These are phyloP conservation scores for Maniola jurtina DNA, from an alignment of 1,140 invertebrate species.

Conservation along the genomic window DNA sequence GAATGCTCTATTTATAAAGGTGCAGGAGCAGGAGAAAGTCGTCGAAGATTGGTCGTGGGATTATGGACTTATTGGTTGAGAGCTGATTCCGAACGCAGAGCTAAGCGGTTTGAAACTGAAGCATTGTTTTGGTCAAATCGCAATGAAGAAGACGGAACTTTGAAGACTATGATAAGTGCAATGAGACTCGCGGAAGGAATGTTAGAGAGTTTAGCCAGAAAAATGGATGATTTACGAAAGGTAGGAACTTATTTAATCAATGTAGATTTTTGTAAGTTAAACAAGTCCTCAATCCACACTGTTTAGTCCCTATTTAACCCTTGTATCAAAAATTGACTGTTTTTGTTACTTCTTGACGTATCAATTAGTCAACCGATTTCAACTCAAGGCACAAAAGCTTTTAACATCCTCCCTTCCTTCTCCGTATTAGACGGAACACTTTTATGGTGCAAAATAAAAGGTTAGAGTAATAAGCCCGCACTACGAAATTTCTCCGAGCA, in stretches of 20 bases:
- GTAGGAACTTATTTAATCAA: conserved; percentile 30
- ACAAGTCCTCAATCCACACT: no score
- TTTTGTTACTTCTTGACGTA: no score
- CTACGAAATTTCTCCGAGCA: no score
- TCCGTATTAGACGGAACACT: no score
- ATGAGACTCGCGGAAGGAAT: conserved; percentile 67
- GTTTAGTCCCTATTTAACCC: no score
- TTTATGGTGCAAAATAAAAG: no score
- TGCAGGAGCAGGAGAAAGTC: conserved; percentile 39
- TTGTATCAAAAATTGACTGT: no score
- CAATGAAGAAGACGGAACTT: conserved; percentile 45
- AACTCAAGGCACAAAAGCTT: no score
- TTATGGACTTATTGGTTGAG: conserved; percentile 71
- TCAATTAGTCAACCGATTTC: no score
- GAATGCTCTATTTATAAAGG: conserved; percentile 47
- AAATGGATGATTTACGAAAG: conserved; percentile 67
- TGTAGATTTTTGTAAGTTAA: neutral
- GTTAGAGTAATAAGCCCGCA: no score
- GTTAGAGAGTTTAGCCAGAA: conserved; percentile 66
- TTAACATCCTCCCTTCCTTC: no score
- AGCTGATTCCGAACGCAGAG: conserved; percentile 48
- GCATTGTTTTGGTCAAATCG: conserved; percentile 50
- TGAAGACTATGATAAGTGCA: conserved; percentile 52
- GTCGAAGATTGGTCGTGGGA: conserved; percentile 52
- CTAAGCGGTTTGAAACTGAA: conserved; percentile 60